Evolutionary conservation across 1,140 invertebrate genomes (phyloP).

Genomic region (Potamilus streckersoni): DNA sequence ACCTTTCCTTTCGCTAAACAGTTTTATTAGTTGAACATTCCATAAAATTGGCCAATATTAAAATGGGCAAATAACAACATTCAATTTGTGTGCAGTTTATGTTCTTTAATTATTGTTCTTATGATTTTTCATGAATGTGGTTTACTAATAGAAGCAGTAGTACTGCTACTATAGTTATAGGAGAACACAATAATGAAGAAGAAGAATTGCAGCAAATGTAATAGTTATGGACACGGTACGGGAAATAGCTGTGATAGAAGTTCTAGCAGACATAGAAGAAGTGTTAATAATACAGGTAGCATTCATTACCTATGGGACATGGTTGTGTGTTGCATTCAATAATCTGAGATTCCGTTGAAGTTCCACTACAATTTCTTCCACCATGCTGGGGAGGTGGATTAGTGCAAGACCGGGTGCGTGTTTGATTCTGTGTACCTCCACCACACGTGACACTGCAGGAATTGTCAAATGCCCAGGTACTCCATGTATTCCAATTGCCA

Average conservation of each 20-base stretch:
- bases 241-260: background rate
- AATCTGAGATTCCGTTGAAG: no score
- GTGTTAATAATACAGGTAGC: background rate
- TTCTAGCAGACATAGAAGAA: background rate
- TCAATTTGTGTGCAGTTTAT: no score
- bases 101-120: no score
- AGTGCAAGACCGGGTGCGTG: constrained; percentile 34
- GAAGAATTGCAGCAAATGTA: background rate
- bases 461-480: constrained; percentile 78
- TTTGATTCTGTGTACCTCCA: constrained; percentile 83
- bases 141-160: constrained; percentile 2
- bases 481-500: no score
- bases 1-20: no score
- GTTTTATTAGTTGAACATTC: no score
- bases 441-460: constrained; percentile 90
- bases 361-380: constrained; percentile 36
- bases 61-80: no score
- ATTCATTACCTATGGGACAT: no score
- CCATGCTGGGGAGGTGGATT: constrained; percentile 40
- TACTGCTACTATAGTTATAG: background rate
- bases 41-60: no score
- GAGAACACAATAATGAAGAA: background rate
- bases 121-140: background rate
- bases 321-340: no score
- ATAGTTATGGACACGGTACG: background rate